Conservation (phyloP, 1,140 invertebrate species). For the Drosophila orosa region DNA sequence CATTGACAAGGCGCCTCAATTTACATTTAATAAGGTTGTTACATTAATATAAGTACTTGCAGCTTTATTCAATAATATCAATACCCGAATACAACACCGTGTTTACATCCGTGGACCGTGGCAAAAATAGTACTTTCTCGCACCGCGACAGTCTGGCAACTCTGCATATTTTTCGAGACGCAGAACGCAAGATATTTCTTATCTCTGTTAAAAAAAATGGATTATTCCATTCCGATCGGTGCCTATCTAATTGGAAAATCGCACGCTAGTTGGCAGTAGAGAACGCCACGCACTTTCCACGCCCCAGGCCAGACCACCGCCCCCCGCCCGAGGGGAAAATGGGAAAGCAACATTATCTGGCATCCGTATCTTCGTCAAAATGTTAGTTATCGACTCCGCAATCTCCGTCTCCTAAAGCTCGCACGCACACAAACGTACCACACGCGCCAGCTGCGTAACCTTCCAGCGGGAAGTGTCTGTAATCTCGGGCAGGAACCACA, state of each 20-base stretch:
- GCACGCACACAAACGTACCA: slow-evolving; percentile 20
- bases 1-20: too few species aligned
- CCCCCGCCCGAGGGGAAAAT: slow-evolving; percentile 35
- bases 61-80: not conserved
- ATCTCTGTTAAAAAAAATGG: slow-evolving; percentile 71
- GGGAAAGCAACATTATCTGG: slow-evolving; percentile 76
- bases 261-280: slow-evolving; percentile 34
- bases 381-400: slow-evolving; percentile 81
- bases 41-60: not conserved
- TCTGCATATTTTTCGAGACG: slow-evolving; percentile 74
- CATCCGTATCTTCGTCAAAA: slow-evolving; percentile 76
- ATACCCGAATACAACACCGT: slow-evolving; percentile 32
- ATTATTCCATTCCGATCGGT: slow-evolving; percentile 74
- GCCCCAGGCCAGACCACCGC: slow-evolving; percentile 17
- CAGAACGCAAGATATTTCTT: slow-evolving; percentile 75
- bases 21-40: not conserved
- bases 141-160: slow-evolving; percentile 35
- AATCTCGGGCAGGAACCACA: slow-evolving; percentile 43
- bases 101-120: slow-evolving; percentile 52
- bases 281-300: slow-evolving; percentile 23
- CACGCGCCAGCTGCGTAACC: slow-evolving; percentile 53
- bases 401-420: slow-evolving; percentile 75
- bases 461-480: slow-evolving; percentile 17
- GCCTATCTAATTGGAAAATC: slow-evolving; percentile 71
- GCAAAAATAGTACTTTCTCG: slow-evolving; percentile 24